phyloP scores from a whole-genome alignment of 2,797 vertebrate genomes.

The Acipenser ruthenus region DNA sequence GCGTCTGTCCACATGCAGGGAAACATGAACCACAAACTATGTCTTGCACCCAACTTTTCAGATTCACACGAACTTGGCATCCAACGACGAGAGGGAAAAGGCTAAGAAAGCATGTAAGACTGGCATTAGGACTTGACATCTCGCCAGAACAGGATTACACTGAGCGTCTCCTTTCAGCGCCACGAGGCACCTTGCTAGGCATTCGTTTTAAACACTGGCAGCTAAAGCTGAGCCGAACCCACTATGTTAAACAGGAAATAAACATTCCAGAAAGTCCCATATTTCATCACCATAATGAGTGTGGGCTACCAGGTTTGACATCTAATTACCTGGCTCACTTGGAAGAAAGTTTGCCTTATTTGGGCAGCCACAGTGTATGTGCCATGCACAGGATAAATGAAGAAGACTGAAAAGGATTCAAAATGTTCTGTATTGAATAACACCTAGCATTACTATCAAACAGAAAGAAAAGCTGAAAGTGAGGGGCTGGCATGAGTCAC shows the following conservation, averaged over 20 bases:
- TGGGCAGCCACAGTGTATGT: background rate
- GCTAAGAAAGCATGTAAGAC: background rate
- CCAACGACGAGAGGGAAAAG: too few relatives aligned
- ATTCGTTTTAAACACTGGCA: background rate
- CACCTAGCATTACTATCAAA: background rate
- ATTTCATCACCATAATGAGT: conserved; percentile 10
- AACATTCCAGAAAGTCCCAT: conserved; percentile 14
- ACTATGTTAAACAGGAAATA: conserved; percentile 15
- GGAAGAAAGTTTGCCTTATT: background rate
- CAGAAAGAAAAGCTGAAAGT: background rate
- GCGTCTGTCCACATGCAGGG: too few relatives aligned
- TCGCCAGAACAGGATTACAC: background rate
- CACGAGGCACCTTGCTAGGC: background rate
- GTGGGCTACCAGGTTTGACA: conserved; percentile 8
- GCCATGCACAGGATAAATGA: background rate
- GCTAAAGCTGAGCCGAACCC: background rate
- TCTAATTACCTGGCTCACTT: conserved; percentile 14
- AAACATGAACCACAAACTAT: too few relatives aligned
- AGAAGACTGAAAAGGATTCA: conserved; percentile 26
- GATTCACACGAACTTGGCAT: too few relatives aligned
- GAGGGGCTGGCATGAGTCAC: conserved; percentile 50
- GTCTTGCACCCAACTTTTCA: too few relatives aligned
- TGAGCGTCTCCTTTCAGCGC: background rate
- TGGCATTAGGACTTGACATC: background rate
- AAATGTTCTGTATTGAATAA: conserved; percentile 15